phyloP scores from a whole-genome alignment of 2,113 vertebrate genomes.

The Chroicocephalus ridibundus region DNA sequence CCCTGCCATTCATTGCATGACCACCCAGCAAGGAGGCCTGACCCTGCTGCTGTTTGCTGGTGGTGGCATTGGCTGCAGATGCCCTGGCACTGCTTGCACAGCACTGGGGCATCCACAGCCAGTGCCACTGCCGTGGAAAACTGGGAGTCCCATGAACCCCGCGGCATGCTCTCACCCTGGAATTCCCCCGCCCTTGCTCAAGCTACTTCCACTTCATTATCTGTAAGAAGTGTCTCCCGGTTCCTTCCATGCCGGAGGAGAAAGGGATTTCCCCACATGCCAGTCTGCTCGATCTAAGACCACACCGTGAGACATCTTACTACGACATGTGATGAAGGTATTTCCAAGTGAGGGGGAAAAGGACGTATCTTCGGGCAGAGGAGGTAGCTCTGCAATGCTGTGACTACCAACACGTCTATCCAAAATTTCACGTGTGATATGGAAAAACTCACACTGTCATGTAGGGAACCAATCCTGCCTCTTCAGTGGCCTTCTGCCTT shows the following conservation, averaged over 20 bases:
- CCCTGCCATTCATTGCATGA: not conserved
- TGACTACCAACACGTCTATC: not conserved
- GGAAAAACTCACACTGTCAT: not conserved
- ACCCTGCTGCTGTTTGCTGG: not conserved
- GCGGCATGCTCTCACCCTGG: accelerated
- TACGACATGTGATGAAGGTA: not conserved
- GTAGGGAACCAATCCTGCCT: not conserved
- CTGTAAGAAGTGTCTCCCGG: not conserved
- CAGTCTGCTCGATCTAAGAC: not conserved
- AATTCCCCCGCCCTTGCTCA: not conserved
- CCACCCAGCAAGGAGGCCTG: not conserved
- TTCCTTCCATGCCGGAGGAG: not conserved
- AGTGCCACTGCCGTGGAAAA: not conserved
- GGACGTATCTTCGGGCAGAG: not conserved
- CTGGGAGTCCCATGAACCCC: not conserved
- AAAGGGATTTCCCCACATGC: not conserved
- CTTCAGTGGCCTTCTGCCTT: not conserved
- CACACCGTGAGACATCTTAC: not conserved
- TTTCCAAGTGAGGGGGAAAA: not conserved
- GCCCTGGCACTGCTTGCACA: accelerated
- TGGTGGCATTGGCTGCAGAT: not conserved
- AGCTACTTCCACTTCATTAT: not conserved
- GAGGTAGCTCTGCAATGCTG: not conserved
- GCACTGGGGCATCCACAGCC: accelerated
- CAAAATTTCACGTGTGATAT: not conserved